phyloP scores from a whole-genome alignment of 1,140 invertebrate species.

The Trichonephila inaurata region DNA sequence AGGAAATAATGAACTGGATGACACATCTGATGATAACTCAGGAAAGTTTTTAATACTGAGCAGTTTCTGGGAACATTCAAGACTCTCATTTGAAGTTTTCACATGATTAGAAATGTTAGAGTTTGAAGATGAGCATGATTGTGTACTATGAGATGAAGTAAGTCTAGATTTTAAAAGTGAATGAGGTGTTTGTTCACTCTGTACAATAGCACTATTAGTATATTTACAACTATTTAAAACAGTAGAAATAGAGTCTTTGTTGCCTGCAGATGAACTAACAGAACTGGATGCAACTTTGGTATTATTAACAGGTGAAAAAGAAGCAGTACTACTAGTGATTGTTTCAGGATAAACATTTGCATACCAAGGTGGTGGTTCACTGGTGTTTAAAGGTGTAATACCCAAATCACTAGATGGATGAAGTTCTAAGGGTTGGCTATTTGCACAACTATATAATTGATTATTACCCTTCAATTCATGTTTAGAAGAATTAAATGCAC shows the following conservation, averaged over 20 bases:
- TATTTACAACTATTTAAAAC: neutral
- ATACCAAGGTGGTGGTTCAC: neutral
- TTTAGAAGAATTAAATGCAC: neutral
- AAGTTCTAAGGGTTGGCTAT: neutral
- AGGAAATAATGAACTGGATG: neutral
- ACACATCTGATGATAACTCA: neutral
- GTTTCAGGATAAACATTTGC: neutral
- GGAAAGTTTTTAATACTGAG: neutral
- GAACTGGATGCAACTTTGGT: neutral
- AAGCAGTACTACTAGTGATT: neutral
- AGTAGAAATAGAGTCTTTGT: neutral
- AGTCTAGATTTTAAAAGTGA: neutral
- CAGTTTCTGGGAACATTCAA: neutral
- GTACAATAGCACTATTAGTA: neutral
- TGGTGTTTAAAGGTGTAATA: neutral
- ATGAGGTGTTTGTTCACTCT: neutral
- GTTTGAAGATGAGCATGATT: neutral
- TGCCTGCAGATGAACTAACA: neutral
- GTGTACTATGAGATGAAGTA: neutral
- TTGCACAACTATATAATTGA: neutral
- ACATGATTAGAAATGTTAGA: neutral
- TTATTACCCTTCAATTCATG: neutral
- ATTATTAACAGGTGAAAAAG: neutral
- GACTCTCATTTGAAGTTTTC: neutral
- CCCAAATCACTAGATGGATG: neutral